These are phyloP conservation scores for Notolabrus celidotus DNA, from an alignment of 2,797 vertebrate species.

Conservation along the genomic window DNA sequence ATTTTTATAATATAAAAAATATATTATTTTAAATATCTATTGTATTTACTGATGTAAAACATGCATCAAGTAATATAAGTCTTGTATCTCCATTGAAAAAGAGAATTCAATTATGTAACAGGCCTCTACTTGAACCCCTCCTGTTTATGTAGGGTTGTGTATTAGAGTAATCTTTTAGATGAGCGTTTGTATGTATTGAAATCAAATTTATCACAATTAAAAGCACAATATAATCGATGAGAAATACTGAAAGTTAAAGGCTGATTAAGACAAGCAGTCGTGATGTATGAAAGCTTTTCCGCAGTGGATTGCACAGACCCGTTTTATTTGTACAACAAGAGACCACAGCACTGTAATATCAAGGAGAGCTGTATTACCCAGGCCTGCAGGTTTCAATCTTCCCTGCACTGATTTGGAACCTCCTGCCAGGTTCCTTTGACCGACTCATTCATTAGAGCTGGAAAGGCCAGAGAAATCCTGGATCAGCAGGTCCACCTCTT, in stretches of 20 bases:
- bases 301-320: constrained; percentile 19
- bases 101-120: not conserved
- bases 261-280: constrained; percentile 7
- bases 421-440: constrained; percentile 61
- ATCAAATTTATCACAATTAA: not conserved
- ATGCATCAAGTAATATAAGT: not conserved
- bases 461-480: constrained; percentile 37
- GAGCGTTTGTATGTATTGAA: not conserved
- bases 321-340: constrained; percentile 39
- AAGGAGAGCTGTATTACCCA: constrained; percentile 30
- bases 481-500: constrained; percentile 61
- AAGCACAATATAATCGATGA: constrained; percentile 13
- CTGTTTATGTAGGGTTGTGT: not conserved
- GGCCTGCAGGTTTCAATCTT: constrained; percentile 62
- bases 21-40: constrained; percentile 2
- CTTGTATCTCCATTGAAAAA: not conserved
- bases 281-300: constrained; percentile 24
- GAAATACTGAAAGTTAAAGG: not conserved
- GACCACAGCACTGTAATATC: constrained; percentile 55
- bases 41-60: constrained; percentile 11
- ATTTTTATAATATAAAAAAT: constrained; percentile 17
- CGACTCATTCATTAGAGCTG: constrained; percentile 63
- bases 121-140: not conserved
- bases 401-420: constrained; percentile 30
- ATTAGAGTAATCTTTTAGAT: too few relatives aligned